Base-by-base conservation (phyloP, 2,113 vertebrate genomes). In the Gymnarchus niloticus region DNA sequence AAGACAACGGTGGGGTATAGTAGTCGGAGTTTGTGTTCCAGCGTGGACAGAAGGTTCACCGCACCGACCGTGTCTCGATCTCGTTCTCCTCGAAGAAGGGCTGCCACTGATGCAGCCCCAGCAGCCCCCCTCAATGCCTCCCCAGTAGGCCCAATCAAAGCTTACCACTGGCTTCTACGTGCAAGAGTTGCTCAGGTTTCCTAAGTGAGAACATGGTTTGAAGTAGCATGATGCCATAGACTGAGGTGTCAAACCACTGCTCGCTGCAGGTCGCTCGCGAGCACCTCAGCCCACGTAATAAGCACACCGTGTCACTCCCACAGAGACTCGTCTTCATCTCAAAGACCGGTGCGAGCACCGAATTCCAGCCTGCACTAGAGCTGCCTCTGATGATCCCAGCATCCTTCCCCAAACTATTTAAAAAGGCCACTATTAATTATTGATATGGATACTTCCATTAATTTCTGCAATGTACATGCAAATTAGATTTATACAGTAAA, bases 401-500 rank as follows among this genome's bases (percentile, higher is more conserved):
- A 37, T 37, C 44, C 46, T 83, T 83, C 28, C 21, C 52, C 28
- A 57, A 41, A 83, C 33, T 57, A 56, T 57, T 83, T 56, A 83
- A 49, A 48, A 21, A n/a, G 49, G 28, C 44, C n/a, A 41, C 61
- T 21, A 85, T 52, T 73, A 52, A 52, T 46, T 76, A 51, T 81
- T 76, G 44, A 76, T 52, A 76, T 77, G 49, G 44, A 51, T 52
- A 48, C 57, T 69, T 83, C 25, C 76, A 56, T 65, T 57, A 49
- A 76, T 33, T 85, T 84, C 44, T 80, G 84, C 33, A 56, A 56
- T 87, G 84, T 6, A 28, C 56, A 90, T 89, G 88, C 78, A 90
- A 89, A 90, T 87, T 81, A 61, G 85, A 85, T 46, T 87, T 84
- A 84, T 25, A 6, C 87, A 88, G 89, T 88, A 89, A 90, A 87